A percentile compares a stretch with the other conserved stretches of the same genome.
Conservation (phyloP, 1,140 invertebrate species). For the Leptinotarsa lineolata region DNA sequence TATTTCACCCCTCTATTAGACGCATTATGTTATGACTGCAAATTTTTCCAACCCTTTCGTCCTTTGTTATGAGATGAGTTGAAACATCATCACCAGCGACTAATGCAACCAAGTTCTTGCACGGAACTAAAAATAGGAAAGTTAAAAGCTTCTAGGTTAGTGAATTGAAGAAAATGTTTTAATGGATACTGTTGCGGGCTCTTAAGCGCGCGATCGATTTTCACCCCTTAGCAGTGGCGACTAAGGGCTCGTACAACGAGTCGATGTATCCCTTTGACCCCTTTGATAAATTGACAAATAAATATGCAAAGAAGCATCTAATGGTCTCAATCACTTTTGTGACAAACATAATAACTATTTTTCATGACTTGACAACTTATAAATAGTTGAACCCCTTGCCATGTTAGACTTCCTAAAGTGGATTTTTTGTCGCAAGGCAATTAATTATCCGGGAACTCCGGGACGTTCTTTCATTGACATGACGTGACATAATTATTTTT, state of each 20-base stretch:
- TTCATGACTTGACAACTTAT: slow-evolving; percentile 32
- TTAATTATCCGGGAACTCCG: slow-evolving; percentile 21
- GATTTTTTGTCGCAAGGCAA: slow-evolving; percentile 25
- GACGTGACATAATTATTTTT: slow-evolving; percentile 27
- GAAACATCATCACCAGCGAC: background rate
- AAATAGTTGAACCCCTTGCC: slow-evolving; percentile 16
- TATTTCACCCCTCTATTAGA: too few relatives aligned
- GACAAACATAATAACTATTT: slow-evolving; percentile 28
- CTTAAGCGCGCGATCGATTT: slow-evolving; percentile 30
- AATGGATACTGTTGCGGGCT: slow-evolving; percentile 33
- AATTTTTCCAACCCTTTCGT: background rate
- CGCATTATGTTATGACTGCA: background rate
- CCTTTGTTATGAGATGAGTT: background rate
- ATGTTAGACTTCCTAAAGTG: slow-evolving; percentile 14
- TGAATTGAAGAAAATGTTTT: slow-evolving; percentile 44
- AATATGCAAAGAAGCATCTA: slow-evolving; percentile 39
- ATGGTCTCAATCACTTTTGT: slow-evolving; percentile 28
- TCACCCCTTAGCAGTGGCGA: slow-evolving; percentile 34
- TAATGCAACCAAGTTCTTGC: background rate
- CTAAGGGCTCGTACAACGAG: slow-evolving; percentile 29
- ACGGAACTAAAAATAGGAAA: slow-evolving; percentile 32
- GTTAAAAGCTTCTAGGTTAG: slow-evolving; percentile 43
- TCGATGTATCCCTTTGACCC: slow-evolving; percentile 36
- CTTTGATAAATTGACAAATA: slow-evolving; percentile 43
- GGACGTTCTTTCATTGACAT: slow-evolving; percentile 7